Evolutionary conservation across 2,888 invertebrate genomes (phyloP), one percentile per base, ranked within the genome.

Genomic region (Phyllotreta cruciferae): DNA sequence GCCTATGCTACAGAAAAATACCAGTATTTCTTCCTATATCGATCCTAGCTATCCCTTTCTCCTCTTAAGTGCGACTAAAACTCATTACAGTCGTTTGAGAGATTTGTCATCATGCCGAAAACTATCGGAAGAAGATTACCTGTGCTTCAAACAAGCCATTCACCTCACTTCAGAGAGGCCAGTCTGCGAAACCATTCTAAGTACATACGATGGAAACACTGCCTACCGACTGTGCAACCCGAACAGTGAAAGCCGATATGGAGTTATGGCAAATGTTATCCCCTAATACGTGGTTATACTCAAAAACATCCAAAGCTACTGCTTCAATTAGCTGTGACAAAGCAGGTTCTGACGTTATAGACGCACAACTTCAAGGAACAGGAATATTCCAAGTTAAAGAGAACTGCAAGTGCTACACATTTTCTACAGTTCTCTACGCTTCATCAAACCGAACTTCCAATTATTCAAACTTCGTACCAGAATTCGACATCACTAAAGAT

Each of bases 21-120:
- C 60, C 14, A 42, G 39, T 47, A 54, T 60, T 10, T 67, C 63
- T 42, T 56, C 60, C 49, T 67, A 60, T 44, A 63, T 66, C 7
- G 41, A 63, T 49, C 60, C 62, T 14, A 36, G 11, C 34, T 41
- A 39, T 42, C 61, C 58, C 13, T 63, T 55, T 49, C 35, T 66
- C 3, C 47, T 66, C 36, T 14, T 66, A 36, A 56, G 44, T 35
- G 62, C 44, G 9, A 63, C 56, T n/a, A 37, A 49, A 11, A 35
- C 45, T 11, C 52, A 63, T 41, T 66, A 60, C 44, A 47, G 53
- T 24, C 56, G 44, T 14, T 7, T 65, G n/a, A 44, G 45, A 42
- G 24, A 24, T 4, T 24, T 24, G 24, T 24, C 24, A 24, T 24
- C 24, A 24, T 24, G 24, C 24, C 24, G 24, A 24, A 1, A 24